These are phyloP conservation scores for Podarcis lilfordi DNA, from an alignment of 2,797 vertebrate genomes.

Conservation along the genomic window DNA sequence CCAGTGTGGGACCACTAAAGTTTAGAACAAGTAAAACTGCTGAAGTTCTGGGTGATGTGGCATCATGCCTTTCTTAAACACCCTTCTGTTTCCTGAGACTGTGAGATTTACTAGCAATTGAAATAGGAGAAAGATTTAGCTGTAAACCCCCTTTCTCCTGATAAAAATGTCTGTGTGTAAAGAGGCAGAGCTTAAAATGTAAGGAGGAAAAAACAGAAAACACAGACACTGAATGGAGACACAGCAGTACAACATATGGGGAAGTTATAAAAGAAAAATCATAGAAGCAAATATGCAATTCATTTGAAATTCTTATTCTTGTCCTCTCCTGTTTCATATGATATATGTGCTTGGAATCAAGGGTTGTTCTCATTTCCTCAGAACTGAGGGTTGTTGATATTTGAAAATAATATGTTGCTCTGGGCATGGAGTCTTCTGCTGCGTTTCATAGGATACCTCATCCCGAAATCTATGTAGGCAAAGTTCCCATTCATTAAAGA, in stretches of 20 bases:
- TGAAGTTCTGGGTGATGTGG: background rate
- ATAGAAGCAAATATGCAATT: constrained; percentile 5
- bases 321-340: background rate
- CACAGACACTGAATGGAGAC: background rate
- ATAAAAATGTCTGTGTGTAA: background rate
- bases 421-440: background rate
- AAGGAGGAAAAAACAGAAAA: constrained; percentile 3
- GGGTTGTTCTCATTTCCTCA: constrained; percentile 23
- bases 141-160: background rate
- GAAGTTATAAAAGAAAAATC: background rate
- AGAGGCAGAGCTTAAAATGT: constrained; percentile 8
- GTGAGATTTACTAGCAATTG: constrained; percentile 15
- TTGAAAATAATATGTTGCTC: constrained; percentile 18
- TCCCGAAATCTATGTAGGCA: background rate
- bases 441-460: background rate
- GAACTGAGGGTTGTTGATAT: constrained; percentile 1
- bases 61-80: background rate
- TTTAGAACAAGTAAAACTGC: background rate
- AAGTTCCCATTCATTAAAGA: constrained; percentile 15
- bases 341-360: constrained; percentile 10
- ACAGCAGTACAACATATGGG: background rate
- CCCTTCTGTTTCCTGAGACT: background rate
- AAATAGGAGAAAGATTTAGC: constrained; percentile 27
- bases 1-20: background rate
- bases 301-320: background rate